Evolutionary conservation across 1,140 invertebrate species (phyloP).

Genomic region (Drosophila rufa): DNA sequence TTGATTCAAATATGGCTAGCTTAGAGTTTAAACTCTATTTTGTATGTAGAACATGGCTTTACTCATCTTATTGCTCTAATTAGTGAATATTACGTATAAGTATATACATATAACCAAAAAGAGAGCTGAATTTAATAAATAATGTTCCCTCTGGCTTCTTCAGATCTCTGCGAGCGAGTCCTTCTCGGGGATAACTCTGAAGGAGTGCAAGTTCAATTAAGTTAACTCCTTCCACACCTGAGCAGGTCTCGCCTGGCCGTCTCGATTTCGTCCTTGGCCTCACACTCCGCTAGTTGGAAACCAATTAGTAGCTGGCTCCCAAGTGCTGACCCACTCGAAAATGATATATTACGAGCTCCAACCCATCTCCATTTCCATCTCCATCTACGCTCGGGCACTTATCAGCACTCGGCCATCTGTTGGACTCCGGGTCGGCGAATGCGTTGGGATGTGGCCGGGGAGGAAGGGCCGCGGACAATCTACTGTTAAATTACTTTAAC

Average conservation of each 20-base stretch:
- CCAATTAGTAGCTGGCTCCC: conserved; percentile 43
- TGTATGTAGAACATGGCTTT: too few relatives aligned
- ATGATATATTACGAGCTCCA: conserved; percentile 38
- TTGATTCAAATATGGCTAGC: too few relatives aligned
- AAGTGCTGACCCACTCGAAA: conserved; percentile 45
- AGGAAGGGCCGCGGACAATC: conserved; percentile 47
- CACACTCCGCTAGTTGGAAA: conserved; percentile 24
- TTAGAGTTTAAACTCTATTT: too few relatives aligned
- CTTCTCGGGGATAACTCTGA: neutral
- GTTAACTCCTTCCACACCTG: neutral
- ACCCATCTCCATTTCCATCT: neutral
- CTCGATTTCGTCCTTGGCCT: neutral
- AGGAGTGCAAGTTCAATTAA: neutral
- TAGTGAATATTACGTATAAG: too few relatives aligned
- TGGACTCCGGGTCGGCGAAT: conserved; percentile 11
- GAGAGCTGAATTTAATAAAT: too few relatives aligned
- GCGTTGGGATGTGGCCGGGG: neutral
- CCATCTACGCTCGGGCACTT: conserved; percentile 33
- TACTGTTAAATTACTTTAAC: conserved; percentile 78
- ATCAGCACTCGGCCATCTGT: conserved; percentile 62
- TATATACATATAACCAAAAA: too few relatives aligned
- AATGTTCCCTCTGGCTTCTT: neutral
- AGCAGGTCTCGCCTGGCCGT: neutral
- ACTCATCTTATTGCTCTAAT: too few relatives aligned
- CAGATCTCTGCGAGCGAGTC: too few relatives aligned